These are phyloP conservation scores for Tachycineta bicolor DNA, from an alignment of 2,113 vertebrate species.

Conservation along the genomic window DNA sequence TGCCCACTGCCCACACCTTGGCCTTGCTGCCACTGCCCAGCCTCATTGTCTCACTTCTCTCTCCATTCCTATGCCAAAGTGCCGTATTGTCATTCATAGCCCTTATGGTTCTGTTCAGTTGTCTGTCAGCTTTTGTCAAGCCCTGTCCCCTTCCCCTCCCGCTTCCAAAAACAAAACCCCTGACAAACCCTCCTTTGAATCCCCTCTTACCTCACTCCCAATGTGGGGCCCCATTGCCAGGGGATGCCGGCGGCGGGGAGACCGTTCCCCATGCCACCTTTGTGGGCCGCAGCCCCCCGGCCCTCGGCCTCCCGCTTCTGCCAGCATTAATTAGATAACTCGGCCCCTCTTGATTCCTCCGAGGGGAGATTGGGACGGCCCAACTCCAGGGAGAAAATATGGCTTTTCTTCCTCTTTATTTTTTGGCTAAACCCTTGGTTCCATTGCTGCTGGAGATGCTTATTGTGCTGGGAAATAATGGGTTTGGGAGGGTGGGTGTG, in stretches of 20 bases:
- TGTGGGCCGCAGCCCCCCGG: conserved; percentile 19
- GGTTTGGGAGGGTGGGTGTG: not conserved
- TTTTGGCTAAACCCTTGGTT: not conserved
- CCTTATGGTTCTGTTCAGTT: conserved; percentile 68
- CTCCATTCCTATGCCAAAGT: conserved; percentile 48
- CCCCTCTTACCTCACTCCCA: conserved; percentile 65
- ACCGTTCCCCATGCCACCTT: conserved; percentile 59
- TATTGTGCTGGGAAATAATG: not conserved
- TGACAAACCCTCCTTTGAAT: conserved; percentile 56
- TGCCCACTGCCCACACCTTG: not conserved
- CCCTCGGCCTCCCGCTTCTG: conserved; percentile 20
- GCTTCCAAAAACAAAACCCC: conserved; percentile 56
- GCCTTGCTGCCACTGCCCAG: not conserved
- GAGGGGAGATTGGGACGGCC: not conserved
- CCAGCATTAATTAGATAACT: conserved; percentile 51
- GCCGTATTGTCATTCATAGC: conserved; percentile 61
- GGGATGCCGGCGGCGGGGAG: conserved; percentile 26
- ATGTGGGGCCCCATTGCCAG: conserved; percentile 62
- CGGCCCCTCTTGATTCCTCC: conserved; percentile 3
- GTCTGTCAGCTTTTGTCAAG: conserved; percentile 68
- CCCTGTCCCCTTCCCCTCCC: conserved; percentile 57
- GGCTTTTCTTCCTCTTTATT: not conserved
- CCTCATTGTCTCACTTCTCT: conserved; percentile 67
- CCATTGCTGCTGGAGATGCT: not conserved
- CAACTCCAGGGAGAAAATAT: not conserved